Base-by-base conservation (phyloP, 2,888 invertebrate genomes). In the Luffia ferchaultella region DNA sequence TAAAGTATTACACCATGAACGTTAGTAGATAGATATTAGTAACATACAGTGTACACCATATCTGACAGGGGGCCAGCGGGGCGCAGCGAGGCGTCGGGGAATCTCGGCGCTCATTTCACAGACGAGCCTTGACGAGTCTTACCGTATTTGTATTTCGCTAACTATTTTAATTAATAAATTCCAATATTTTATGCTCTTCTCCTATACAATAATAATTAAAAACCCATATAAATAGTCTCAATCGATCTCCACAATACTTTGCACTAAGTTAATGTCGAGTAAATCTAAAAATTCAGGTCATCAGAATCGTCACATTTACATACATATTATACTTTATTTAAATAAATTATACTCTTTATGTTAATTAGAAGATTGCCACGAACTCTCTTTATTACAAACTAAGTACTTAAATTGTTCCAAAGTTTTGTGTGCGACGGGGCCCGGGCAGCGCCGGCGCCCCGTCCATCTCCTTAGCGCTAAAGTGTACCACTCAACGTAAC, bases 131-230 rank as follows among this genome's bases (percentile, higher is more conserved):
- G 78, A 76, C 71, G 77, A 77, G 71, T 79, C 82, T 82, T 83
- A 82, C 69, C 79, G 76, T 83, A 82, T 78, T 78, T 80, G 82
- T 82, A 83, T 79, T 83, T 82, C 70, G 80, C 83, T 83, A 82
- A 82, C 82, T 83, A 83, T 82, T 80, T 83, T 83, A 82, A 80
- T 80, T 83, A 82, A 83, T 83, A 83, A 82, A 83, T 83, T 83
- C 82, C 79, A 80, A 82, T 82, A 82, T 79, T 75, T 82, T 74
- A 74, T 80, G 79, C 68, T 69, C 66, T 74, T 73, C 73, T 68
- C 80, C 79, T 82, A 83, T 80, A 52, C 76, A 72, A 82, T 78
- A 80, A 82, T 80, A 80, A 80, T 80, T 76, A 80, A 79, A 76
- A 83, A 83, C 73, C 78, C 82, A 83, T 82, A 82, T 79, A 82